Base-by-base conservation (phyloP, 2,797 vertebrate genomes). In the Diplodus sargus region DNA sequence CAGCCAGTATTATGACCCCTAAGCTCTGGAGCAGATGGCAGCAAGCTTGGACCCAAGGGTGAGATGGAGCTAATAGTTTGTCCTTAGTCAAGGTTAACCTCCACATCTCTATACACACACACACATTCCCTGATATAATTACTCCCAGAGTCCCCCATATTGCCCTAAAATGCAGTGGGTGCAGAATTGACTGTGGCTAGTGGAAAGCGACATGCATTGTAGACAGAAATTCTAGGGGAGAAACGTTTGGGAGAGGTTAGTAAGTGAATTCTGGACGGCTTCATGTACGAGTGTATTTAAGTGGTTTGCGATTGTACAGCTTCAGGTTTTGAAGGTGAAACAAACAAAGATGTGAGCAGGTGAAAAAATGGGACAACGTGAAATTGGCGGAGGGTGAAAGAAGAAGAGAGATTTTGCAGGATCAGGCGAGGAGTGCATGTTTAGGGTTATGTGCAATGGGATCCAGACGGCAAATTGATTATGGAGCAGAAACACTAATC, bases 401-500 rank as follows among this genome's bases (percentile, higher is more conserved):
- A 67, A 65, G 75, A 48, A 76, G 67, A 58, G 34, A 72, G 62
- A 79, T 81, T 84, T 76, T 58, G 57, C 75, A 59, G 78, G 78
- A 87, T 86, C 77, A 77, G 83, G 76, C 18, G 1, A 74, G 45
- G 74, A 87, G 77, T 85, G 83, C 80, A 86, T 89, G 87, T 90
- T 92, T 86, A 83, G 89, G 67, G 84, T 84, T 90, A 74, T 76
- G 63, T 88, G 84, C 81, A 89, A 69, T 49, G 66, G 83, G 85
- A 90, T 87, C 85, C 81, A 92, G 88, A 86, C 90, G 80, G 83
- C 74, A 89, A 92, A 93, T 92, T 94, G 90, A 94, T 93, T 92
- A 90, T 90, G 77, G 81, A 89, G 89, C 92, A 91, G 84, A 91
- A 92, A 91, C 89, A 89, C 86, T 92, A 93, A 93, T 93, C 91